A percentile compares a stretch with the other conserved stretches of the same genome.
Evolutionary conservation across 1,140 invertebrate genomes (phyloP).

Genomic region (Drosophila takahashii): DNA sequence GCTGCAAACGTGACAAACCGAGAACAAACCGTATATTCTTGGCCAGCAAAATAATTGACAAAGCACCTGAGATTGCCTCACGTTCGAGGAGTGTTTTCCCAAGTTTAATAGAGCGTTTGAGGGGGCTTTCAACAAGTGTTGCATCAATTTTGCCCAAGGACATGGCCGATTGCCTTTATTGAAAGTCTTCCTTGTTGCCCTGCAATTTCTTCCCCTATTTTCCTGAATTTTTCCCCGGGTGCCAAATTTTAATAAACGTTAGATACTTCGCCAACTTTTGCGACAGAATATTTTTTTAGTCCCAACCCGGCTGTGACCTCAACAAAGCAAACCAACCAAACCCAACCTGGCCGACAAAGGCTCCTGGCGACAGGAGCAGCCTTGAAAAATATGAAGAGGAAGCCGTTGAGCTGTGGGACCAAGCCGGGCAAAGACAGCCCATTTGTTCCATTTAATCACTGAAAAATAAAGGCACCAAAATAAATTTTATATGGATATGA

Average conservation of each 20-base stretch:
- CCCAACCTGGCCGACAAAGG: slow-evolving; percentile 21
- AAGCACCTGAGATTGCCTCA: slow-evolving; percentile 54
- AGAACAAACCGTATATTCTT: slow-evolving; percentile 28
- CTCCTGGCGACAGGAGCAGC: slow-evolving; percentile 20
- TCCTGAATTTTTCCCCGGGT: background rate
- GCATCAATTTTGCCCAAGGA: slow-evolving; percentile 11
- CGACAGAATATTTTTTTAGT: slow-evolving; percentile 5
- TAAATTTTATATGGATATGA: background rate
- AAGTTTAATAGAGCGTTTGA: slow-evolving; percentile 25
- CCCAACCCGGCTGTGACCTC: slow-evolving; percentile 32
- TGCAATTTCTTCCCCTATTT: slow-evolving; percentile 17
- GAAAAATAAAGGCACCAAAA: background rate
- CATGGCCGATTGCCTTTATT: slow-evolving; percentile 11
- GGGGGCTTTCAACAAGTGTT: slow-evolving; percentile 20
- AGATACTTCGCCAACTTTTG: slow-evolving; percentile 30
- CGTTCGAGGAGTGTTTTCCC: slow-evolving; percentile 35
- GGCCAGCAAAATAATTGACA: slow-evolving; percentile 34
- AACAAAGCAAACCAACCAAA: slow-evolving; percentile 25
- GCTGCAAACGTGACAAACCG: slow-evolving; percentile 39
- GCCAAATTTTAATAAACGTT: slow-evolving; percentile 42
- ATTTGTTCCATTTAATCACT: background rate
- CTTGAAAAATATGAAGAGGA: slow-evolving; percentile 37
- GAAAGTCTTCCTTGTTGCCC: slow-evolving; percentile 7
- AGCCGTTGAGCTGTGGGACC: slow-evolving; percentile 23
- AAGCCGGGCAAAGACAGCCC: slow-evolving; percentile 4